phyloP scores from a whole-genome alignment of 2,113 vertebrate species.

The Bos javanicus region DNA sequence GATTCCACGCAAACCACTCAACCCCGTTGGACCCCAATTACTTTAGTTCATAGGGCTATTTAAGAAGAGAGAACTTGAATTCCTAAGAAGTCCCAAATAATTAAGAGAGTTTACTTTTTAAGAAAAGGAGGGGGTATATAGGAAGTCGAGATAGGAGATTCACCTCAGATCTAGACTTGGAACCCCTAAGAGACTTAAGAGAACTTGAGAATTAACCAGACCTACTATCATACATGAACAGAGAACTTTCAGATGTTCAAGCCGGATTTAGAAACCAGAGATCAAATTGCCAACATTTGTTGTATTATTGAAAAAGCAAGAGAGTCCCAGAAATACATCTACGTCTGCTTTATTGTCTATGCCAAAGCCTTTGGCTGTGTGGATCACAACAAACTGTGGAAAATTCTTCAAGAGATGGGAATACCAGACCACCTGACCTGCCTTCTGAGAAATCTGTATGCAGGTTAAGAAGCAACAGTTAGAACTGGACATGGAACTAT shows the following conservation, averaged over 20 bases:
- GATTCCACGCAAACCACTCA: background rate
- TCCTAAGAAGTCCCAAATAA: background rate
- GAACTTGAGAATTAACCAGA: background rate
- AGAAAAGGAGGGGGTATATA: background rate
- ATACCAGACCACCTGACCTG: background rate
- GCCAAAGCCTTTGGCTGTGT: background rate
- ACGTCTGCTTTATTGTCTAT: background rate
- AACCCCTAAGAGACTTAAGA: background rate
- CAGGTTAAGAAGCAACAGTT: background rate
- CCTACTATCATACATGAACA: background rate
- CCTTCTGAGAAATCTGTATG: background rate
- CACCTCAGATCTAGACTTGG: background rate
- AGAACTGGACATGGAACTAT: background rate
- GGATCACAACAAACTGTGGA: background rate
- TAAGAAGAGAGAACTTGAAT: constrained; percentile 13
- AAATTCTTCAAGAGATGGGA: background rate
- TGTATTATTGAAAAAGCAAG: background rate
- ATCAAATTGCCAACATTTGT: background rate
- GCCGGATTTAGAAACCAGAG: background rate
- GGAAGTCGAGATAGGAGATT: background rate
- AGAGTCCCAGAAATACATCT: background rate
- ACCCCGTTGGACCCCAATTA: background rate
- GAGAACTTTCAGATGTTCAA: background rate
- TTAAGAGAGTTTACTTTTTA: constrained; percentile 10
- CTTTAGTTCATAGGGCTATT: background rate